A percentile compares a stretch with the other conserved stretches of the same genome.
Conservation (phyloP, 2,888 invertebrate genomes). For the Athalia rosae region DNA sequence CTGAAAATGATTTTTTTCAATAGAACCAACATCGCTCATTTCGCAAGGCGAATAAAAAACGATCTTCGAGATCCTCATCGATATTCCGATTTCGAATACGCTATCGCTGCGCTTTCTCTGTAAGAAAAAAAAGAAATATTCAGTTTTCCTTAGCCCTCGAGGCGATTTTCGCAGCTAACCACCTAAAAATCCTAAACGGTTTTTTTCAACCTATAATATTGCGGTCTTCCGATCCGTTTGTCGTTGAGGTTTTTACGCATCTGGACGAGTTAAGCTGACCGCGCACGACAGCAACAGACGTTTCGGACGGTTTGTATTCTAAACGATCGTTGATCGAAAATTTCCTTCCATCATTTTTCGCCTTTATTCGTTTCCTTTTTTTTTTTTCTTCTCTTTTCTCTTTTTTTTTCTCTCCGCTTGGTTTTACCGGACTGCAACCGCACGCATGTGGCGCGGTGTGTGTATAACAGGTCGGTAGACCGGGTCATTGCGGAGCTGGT, state of each 20-base stretch:
- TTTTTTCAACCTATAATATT: constrained; percentile 28
- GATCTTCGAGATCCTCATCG: too few relatives aligned
- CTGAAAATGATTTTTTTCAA: too few relatives aligned
- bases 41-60: too few relatives aligned
- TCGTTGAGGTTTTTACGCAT: constrained; percentile 25
- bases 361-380: too few relatives aligned
- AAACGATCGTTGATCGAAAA: background rate
- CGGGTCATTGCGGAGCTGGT: too few relatives aligned
- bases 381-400: too few relatives aligned
- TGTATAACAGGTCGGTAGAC: background rate
- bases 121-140: background rate
- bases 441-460: background rate
- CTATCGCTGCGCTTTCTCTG: background rate
- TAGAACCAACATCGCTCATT: too few relatives aligned
- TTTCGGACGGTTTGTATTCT: constrained; percentile 15
- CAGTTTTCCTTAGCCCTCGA: constrained; percentile 11
- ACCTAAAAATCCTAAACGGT: constrained; percentile 31
- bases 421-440: background rate
- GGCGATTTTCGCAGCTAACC: constrained; percentile 9
- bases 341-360: too few relatives aligned
- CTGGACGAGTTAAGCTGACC: constrained; percentile 15
- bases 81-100: too few relatives aligned
- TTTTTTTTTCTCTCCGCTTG: too few relatives aligned
- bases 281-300: constrained; percentile 25
- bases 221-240: constrained; percentile 26